Conservation (phyloP, 2,797 vertebrate genomes). For the Rachycentron canadum region DNA sequence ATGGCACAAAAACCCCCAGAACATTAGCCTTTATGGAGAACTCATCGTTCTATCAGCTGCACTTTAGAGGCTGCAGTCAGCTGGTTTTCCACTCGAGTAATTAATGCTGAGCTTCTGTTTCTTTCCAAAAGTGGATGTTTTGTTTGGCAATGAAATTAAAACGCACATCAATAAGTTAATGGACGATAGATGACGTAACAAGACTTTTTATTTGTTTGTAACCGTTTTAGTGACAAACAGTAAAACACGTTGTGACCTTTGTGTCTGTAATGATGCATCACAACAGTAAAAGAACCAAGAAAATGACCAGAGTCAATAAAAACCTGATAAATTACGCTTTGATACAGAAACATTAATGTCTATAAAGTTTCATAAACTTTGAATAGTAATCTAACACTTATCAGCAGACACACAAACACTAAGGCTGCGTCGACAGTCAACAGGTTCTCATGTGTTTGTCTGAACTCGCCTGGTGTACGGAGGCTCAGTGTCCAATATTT, state of each 20-base stretch:
- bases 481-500: no score
- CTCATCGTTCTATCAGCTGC: background rate
- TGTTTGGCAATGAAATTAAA: conserved; percentile 20
- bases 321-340: background rate
- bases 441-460: background rate
- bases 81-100: conserved; percentile 42
- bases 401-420: background rate
- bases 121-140: conserved; percentile 34
- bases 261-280: background rate
- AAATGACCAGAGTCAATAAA: background rate
- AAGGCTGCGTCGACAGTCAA: conserved; percentile 6
- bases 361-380: conserved; percentile 28
- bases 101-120: conserved; percentile 27
- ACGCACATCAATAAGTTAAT: conserved; percentile 62
- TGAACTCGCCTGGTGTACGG: no score
- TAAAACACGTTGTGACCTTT: background rate
- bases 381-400: background rate
- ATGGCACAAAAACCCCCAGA: background rate
- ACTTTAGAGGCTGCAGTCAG: background rate
- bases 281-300: background rate
- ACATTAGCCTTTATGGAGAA: background rate
- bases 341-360: background rate
- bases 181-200: conserved; percentile 51
- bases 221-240: background rate
- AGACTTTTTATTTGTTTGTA: background rate